Evolutionary conservation across 2,113 vertebrate genomes (phyloP).

Genomic region (Tragelaphus strepsiceros): DNA sequence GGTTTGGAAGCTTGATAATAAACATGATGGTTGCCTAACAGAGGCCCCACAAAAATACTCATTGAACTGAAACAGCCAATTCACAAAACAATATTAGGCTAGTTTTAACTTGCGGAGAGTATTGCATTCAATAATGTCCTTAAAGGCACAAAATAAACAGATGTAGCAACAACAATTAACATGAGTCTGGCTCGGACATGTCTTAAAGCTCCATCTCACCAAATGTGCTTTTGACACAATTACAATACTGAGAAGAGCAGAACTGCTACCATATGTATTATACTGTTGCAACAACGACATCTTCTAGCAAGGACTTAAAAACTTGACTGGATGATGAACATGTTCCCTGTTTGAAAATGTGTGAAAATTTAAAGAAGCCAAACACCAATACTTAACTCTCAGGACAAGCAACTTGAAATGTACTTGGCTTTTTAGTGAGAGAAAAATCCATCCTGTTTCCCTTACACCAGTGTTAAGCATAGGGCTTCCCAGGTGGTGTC

Average conservation of each 20-base stretch:
- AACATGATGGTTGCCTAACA: not conserved
- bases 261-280: not conserved
- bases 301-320: not conserved
- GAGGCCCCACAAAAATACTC: not conserved
- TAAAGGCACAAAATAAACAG: conserved; percentile 1
- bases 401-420: not conserved
- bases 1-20: not conserved
- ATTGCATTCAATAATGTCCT: not conserved
- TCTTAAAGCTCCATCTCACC: not conserved
- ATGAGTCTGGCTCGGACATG: not conserved
- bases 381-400: not conserved
- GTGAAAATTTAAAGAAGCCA: not conserved
- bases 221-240: conserved; percentile 7
- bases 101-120: not conserved
- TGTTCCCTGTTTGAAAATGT: not conserved
- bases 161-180: conserved; percentile 11
- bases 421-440: not conserved
- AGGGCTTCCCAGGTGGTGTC: not conserved
- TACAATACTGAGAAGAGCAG: not conserved
- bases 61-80: not conserved
- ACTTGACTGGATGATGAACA: not conserved
- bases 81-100: not conserved
- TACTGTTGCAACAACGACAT: not conserved
- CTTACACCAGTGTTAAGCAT: not conserved
- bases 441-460: not conserved